These are phyloP conservation scores for Drosophila hydei DNA, from an alignment of 1,140 invertebrate species.

Conservation along the genomic window DNA sequence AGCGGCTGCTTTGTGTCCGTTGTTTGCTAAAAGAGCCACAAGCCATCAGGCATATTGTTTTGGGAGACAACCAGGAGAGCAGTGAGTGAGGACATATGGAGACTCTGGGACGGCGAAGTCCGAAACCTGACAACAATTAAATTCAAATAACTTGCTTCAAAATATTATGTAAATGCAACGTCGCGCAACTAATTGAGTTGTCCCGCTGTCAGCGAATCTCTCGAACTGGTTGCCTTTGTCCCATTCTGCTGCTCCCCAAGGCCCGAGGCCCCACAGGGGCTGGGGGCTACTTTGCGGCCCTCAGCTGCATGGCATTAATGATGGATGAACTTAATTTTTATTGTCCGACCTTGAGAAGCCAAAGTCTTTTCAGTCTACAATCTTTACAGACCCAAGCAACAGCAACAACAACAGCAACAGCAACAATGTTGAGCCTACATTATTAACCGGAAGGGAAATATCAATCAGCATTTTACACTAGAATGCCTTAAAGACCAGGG, in stretches of 20 bases:
- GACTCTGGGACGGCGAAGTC: not conserved
- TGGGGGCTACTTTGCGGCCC: not conserved
- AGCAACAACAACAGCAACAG: constrained; percentile 12
- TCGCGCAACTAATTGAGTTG: constrained; percentile 69
- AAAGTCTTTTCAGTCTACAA: constrained; percentile 22
- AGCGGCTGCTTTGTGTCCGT: constrained; percentile 53
- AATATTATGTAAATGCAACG: constrained; percentile 74
- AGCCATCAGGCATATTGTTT: constrained; percentile 56
- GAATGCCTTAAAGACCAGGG: constrained; percentile 38
- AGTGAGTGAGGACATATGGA: constrained; percentile 11
- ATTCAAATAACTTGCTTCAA: constrained; percentile 68
- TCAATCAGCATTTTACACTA: constrained; percentile 78
- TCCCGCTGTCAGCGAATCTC: constrained; percentile 39
- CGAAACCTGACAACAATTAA: constrained; percentile 66
- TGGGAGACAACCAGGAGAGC: constrained; percentile 41
- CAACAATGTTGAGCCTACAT: constrained; percentile 36
- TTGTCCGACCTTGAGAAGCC: constrained; percentile 65
- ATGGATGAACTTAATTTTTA: constrained; percentile 80
- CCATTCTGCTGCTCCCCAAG: not conserved
- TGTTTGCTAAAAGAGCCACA: constrained; percentile 64
- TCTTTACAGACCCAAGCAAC: constrained; percentile 9
- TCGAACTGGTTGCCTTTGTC: not conserved
- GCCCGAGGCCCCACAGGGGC: not conserved
- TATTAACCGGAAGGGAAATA: constrained; percentile 72
- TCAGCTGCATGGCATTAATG: constrained; percentile 51